Conservation (phyloP, 2,888 invertebrate species). For the Scrobipalpa costella region DNA sequence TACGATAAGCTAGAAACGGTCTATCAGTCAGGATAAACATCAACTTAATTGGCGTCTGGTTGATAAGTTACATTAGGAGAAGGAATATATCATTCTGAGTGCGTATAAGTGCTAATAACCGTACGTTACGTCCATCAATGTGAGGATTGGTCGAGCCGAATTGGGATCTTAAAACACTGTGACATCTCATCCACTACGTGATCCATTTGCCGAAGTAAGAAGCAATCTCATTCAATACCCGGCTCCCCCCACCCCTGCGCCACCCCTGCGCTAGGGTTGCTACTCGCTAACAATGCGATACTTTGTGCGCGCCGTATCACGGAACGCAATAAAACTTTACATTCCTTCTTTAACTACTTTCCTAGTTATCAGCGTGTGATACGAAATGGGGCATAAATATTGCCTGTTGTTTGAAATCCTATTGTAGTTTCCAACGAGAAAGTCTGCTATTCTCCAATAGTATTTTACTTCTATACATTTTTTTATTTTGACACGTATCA, state of each 20-base stretch:
- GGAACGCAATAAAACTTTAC: slow-evolving; percentile 77
- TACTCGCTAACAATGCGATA: slow-evolving; percentile 63
- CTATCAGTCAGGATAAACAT: slow-evolving; percentile 8
- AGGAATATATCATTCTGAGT: background rate
- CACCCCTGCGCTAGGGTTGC: slow-evolving; percentile 59
- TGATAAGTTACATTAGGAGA: background rate
- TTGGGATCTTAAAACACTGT: slow-evolving; percentile 82
- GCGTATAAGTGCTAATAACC: slow-evolving; percentile 43
- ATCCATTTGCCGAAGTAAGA: slow-evolving; percentile 82
- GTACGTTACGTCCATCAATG: slow-evolving; percentile 48
- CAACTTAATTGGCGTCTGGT: background rate
- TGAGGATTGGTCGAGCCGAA: slow-evolving; percentile 61
- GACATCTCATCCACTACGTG: slow-evolving; percentile 83
- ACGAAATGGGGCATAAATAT: slow-evolving; percentile 64
- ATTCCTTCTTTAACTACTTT: slow-evolving; percentile 76
- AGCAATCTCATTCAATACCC: slow-evolving; percentile 82
- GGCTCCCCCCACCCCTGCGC: slow-evolving; percentile 47
- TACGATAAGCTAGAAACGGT: slow-evolving; percentile 1
- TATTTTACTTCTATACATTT: background rate
- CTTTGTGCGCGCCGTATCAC: slow-evolving; percentile 69
- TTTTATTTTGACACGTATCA: background rate
- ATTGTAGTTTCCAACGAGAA: slow-evolving; percentile 16
- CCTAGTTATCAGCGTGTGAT: slow-evolving; percentile 69
- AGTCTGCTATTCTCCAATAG: background rate
- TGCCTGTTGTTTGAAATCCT: slow-evolving; percentile 42